phyloP scores from a whole-genome alignment of 2,113 vertebrate genomes.

The Boleophthalmus pectinirostris region DNA sequence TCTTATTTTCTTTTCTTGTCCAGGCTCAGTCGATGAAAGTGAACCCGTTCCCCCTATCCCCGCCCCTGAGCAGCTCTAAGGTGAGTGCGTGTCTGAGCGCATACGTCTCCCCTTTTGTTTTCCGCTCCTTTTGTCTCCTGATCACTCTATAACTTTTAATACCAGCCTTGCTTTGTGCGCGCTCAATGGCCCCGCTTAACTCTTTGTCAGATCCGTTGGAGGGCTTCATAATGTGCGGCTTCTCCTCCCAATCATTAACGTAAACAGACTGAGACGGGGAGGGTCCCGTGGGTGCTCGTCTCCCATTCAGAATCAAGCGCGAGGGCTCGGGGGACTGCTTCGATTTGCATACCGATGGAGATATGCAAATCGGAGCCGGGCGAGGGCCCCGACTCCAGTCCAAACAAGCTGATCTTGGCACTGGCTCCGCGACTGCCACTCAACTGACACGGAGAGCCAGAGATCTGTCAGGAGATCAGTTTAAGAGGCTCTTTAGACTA shows the following conservation, averaged over 20 bases:
- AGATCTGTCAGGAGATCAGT: conserved; percentile 1
- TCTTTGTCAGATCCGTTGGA: conserved; percentile 38
- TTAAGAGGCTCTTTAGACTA: neutral
- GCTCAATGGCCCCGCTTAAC: conserved; percentile 33
- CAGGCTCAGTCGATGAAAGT: conserved; percentile 85
- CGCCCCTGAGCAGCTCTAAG: conserved; percentile 81
- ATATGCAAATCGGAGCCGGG: conserved; percentile 59
- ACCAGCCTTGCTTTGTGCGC: conserved; percentile 39
- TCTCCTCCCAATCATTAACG: conserved; percentile 30
- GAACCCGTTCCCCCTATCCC: conserved; percentile 81
- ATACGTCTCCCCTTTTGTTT: conserved; percentile 37
- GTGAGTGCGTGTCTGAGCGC: conserved; percentile 65
- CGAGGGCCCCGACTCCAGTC: conserved; percentile 24
- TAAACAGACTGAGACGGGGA: conserved; percentile 32
- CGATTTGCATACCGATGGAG: conserved; percentile 56
- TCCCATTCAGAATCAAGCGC: conserved; percentile 9
- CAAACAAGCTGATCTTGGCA: conserved; percentile 31
- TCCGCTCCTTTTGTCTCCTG: conserved; percentile 54
- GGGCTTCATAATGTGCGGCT: conserved; percentile 43
- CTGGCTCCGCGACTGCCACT: conserved; percentile 10
- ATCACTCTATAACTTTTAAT: conserved; percentile 40
- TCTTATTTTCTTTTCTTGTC: conserved; percentile 32
- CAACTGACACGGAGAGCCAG: neutral
- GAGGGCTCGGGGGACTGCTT: conserved; percentile 3
- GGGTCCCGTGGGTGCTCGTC: conserved; percentile 21